A percentile compares a stretch with the other conserved stretches of the same genome.
Conservation (phyloP, 2,888 invertebrate genomes). For the Amphipoea oculea region DNA sequence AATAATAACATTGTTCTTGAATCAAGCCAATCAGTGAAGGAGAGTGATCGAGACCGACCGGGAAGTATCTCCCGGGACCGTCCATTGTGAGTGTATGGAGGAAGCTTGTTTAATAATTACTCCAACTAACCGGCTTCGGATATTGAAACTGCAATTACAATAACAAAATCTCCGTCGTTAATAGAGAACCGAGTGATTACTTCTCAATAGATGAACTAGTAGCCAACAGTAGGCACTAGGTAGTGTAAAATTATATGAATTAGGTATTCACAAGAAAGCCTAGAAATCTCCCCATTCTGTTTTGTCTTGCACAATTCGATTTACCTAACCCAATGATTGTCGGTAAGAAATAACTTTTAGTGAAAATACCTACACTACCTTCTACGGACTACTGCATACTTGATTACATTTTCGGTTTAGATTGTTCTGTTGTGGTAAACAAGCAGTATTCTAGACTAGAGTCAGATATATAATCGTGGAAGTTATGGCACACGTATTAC, state of each 20-base stretch:
- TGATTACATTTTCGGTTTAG: not conserved
- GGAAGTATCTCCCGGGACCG: constrained; percentile 49
- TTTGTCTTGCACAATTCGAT: not conserved
- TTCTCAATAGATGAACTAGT: not conserved
- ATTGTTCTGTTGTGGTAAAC: not conserved
- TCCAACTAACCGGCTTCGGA: constrained; percentile 24
- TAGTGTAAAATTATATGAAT: not conserved
- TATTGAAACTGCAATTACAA: constrained; percentile 35
- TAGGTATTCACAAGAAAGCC: not conserved
- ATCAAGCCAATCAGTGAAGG: constrained; percentile 47
- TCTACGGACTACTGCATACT: not conserved
- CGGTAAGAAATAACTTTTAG: not conserved
- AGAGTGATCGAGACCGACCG: constrained; percentile 33
- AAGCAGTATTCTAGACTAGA: not conserved
- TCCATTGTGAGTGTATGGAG: constrained; percentile 48
- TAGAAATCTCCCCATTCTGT: not conserved
- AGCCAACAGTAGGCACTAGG: not conserved
- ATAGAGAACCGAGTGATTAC: constrained; percentile 6
- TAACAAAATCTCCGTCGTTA: constrained; percentile 6
- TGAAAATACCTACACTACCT: not conserved
- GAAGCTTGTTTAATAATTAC: constrained; percentile 50
- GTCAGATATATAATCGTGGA: not conserved
- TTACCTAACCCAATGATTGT: not conserved
- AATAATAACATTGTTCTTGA: constrained; percentile 43
- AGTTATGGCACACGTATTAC: not conserved